Conservation (phyloP, 2,113 vertebrate species). For the Pteronura brasiliensis region DNA sequence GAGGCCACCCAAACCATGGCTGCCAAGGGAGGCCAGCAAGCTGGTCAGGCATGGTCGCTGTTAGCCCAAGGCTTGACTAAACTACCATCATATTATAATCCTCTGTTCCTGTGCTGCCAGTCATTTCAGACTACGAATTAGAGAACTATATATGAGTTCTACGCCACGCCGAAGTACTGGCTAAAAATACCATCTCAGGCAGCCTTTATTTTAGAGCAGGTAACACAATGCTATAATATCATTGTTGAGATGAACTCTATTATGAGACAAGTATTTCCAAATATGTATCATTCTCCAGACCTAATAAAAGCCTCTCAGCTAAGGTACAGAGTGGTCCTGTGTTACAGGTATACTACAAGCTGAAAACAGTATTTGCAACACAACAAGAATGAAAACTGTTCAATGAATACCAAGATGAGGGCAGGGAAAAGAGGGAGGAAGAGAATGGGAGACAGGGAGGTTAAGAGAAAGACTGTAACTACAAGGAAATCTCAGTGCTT, state of each 20-base stretch:
- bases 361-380: not conserved
- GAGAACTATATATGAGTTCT: conserved; percentile 53
- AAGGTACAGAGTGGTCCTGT: not conserved
- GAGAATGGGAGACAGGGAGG: not conserved
- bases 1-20: not conserved
- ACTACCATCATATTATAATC: not conserved
- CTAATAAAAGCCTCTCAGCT: not conserved
- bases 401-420: not conserved
- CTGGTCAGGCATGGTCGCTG: not conserved
- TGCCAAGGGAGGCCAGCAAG: not conserved
- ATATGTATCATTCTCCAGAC: not conserved
- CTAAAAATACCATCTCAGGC: conserved; percentile 39
- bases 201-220: conserved; percentile 52
- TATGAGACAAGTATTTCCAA: conserved; percentile 23
- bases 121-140: conserved; percentile 61
- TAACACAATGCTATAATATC: not conserved
- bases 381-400: not conserved
- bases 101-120: conserved; percentile 2
- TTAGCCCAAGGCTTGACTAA: not conserved
- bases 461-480: not conserved
- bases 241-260: not conserved
- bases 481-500: not conserved
- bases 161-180: not conserved
- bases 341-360: not conserved
- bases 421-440: not conserved